These are phyloP conservation scores for Trematocara zebra DNA, from an alignment of 2,113 vertebrate species.

Conservation along the genomic window DNA sequence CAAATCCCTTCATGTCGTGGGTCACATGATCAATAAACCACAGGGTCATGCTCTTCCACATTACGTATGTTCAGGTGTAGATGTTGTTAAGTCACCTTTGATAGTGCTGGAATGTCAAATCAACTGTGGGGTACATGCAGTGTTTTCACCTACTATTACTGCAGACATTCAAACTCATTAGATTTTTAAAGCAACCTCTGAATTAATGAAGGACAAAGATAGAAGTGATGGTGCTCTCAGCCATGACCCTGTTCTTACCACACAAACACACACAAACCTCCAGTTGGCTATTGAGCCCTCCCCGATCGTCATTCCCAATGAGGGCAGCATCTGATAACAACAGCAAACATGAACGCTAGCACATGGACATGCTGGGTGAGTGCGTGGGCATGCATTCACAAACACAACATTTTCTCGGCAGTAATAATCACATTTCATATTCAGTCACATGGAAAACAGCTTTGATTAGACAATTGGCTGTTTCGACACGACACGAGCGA, in stretches of 20 bases:
- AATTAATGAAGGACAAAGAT: neutral
- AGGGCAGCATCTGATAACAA: neutral
- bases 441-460: constrained; percentile 23
- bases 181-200: neutral
- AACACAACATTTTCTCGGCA: constrained; percentile 19
- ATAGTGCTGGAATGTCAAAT: neutral
- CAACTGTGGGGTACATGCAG: neutral
- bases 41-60: neutral
- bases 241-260: neutral
- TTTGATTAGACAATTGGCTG: constrained; percentile 30
- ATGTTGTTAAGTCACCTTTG: neutral
- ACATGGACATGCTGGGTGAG: neutral
- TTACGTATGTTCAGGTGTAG: neutral
- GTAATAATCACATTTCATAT: constrained; percentile 31
- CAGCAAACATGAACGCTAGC: neutral
- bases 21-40: neutral
- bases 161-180: neutral
- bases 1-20: neutral
- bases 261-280: neutral
- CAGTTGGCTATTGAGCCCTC: neutral
- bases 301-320: neutral
- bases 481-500: neutral
- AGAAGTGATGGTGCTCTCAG: neutral
- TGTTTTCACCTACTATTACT: neutral
- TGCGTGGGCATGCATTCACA: neutral